phyloP scores from a whole-genome alignment of 2,797 vertebrate genomes.

The Peromyscus eremicus region DNA sequence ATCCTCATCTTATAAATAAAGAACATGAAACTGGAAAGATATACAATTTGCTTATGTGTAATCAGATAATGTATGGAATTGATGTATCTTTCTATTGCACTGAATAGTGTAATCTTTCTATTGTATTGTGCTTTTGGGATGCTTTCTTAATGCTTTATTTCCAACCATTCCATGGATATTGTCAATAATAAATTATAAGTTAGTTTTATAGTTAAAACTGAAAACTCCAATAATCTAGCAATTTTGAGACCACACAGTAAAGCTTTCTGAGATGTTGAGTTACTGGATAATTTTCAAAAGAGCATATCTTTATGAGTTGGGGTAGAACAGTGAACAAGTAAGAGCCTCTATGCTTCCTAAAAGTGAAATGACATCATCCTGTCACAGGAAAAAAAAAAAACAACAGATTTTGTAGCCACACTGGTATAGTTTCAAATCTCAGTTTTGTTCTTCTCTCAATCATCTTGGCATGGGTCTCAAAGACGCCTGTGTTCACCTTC shows the following conservation, averaged over 20 bases:
- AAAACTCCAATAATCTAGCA: neutral
- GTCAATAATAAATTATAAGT: neutral
- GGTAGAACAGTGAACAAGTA: neutral
- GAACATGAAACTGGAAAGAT: neutral
- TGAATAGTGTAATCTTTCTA: slow-evolving; percentile 2
- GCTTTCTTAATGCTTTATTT: slow-evolving; percentile 31
- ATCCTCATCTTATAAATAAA: neutral
- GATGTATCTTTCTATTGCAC: neutral
- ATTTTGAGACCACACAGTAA: neutral
- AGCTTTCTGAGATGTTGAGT: neutral
- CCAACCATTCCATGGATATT: neutral
- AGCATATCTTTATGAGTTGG: neutral
- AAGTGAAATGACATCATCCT: neutral
- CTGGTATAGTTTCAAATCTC: slow-evolving; percentile 9
- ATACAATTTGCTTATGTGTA: neutral
- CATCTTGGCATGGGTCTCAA: neutral
- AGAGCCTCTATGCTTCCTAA: neutral
- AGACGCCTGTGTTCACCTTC: neutral
- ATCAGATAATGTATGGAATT: neutral
- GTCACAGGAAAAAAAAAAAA: neutral
- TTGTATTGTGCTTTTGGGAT: neutral
- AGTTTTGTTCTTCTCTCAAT: slow-evolving; percentile 20
- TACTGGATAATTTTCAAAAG: slow-evolving; percentile 50
- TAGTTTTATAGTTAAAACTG: neutral
- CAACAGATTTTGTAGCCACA: neutral